Evolutionary conservation across 2,888 invertebrate genomes (phyloP), one percentile per base, ranked within the genome.

Genomic region (Omphaloscelis lunosa): DNA sequence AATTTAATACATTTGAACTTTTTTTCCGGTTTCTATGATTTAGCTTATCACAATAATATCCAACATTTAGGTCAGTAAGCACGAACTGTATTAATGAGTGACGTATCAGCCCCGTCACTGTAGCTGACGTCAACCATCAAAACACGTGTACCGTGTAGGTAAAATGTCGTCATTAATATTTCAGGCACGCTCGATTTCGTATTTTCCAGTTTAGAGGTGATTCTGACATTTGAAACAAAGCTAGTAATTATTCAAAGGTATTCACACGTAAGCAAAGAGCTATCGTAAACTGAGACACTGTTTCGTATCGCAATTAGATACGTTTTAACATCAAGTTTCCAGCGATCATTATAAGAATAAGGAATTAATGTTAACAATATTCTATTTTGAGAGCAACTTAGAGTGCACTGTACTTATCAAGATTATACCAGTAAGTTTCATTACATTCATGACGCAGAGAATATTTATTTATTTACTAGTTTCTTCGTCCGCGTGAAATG

Each of bases 101-200:
- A 82, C 85, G 82, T 82, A 71, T 71, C 27, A 15, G 27, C 39
- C 20, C 12, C 72, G 82, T 72, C 82, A 67, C 48, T 48, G 20
- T 39, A n/a, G 53, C 41, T 80, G 81, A 84, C 84, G 84, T 68
- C 62, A 80, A 20, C 3, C 39, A 62, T 68, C 76, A 72, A 53
- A 75, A 59, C 51, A 58, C 45, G 62, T 67, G 74, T 41, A 39
- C 48, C 5, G 53, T 66, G 59, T 73, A 61, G 27, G 73, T 59
- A 72, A 67, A 59, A 84, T 73, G 23, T 48, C 34, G 53, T 65
- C 63, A 84, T 74, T 70, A 59, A 75, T 72, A 78, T 59, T 83
- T 70, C 48, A 81, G 51, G 15, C 66, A 59, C 51, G 66, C 66
- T 63, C 74, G 41, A 70, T 69, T 72, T 72, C 34, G 34, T 53